A percentile compares a stretch with the other conserved stretches of the same genome.
phyloP scores from a whole-genome alignment of 2,888 invertebrate genomes.

The Tupiocoris notatus region DNA sequence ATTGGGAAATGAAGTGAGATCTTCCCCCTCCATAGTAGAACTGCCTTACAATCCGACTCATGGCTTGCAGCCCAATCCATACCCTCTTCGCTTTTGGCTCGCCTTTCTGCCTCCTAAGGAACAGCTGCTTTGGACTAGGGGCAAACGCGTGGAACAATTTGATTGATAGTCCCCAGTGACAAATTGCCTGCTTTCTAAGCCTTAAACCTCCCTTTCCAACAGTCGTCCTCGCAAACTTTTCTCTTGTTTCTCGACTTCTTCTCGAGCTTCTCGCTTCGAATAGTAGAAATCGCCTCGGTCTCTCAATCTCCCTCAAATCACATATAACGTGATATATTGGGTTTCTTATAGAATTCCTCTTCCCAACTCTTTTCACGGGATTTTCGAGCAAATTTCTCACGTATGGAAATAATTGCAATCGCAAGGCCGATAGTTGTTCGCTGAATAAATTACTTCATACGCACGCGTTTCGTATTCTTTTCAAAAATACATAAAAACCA shows the following conservation, averaged over 20 bases:
- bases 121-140: slow-evolving; percentile 42
- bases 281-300: background rate
- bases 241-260: slow-evolving; percentile 21
- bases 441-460: background rate
- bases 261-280: slow-evolving; percentile 14
- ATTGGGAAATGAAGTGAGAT: slow-evolving; percentile 42
- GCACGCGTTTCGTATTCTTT: background rate
- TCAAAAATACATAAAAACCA: background rate
- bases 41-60: no score
- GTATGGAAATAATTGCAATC: background rate
- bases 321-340: background rate
- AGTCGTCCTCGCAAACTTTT: background rate
- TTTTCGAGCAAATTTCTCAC: background rate
- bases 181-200: slow-evolving; percentile 41
- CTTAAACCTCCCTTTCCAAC: background rate
- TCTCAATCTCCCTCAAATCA: background rate
- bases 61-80: background rate
- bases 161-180: slow-evolving; percentile 45
- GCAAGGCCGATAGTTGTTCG: background rate
- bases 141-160: slow-evolving; percentile 44
- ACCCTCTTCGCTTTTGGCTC: background rate
- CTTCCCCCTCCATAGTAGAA: background rate
- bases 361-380: background rate
- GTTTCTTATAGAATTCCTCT: no score
- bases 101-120: slow-evolving; percentile 13